A percentile compares a stretch with the other conserved stretches of the same genome.
Conservation (phyloP, 2,797 vertebrate species). For the Kryptopterus vitreolus region DNA sequence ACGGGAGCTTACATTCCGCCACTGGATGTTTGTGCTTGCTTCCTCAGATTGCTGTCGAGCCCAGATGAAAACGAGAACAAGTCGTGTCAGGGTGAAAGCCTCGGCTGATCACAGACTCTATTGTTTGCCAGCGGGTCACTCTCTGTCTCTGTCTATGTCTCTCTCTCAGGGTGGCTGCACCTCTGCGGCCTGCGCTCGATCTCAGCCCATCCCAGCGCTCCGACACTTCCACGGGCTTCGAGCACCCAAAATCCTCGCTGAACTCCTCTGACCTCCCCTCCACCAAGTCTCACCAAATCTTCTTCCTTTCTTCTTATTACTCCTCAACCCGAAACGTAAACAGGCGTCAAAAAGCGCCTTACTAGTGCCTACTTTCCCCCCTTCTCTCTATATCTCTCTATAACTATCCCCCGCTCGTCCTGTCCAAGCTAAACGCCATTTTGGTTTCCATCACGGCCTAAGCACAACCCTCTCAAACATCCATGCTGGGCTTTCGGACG, state of each 20-base stretch:
- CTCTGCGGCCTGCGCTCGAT: conserved; percentile 69
- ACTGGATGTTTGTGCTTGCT: conserved; percentile 36
- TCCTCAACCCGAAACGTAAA: background rate
- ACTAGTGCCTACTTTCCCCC: conserved; percentile 29
- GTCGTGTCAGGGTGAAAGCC: conserved; percentile 6
- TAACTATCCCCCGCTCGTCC: conserved; percentile 71
- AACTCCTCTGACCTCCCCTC: conserved; percentile 13
- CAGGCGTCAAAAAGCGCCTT: conserved; percentile 1
- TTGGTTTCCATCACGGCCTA: conserved; percentile 79
- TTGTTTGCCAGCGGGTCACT: conserved; percentile 64
- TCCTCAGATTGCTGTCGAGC: conserved; percentile 38
- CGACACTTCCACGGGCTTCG: conserved; percentile 32
- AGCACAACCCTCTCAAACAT: conserved; percentile 69
- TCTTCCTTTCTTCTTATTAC: conserved; percentile 16
- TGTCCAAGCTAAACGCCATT: conserved; percentile 80
- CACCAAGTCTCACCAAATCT: conserved; percentile 14
- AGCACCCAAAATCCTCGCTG: background rate
- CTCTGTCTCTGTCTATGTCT: conserved; percentile 37
- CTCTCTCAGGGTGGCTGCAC: conserved; percentile 61
- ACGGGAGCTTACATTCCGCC: conserved; percentile 50
- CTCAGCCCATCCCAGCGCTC: conserved; percentile 61
- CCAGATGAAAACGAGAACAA: background rate
- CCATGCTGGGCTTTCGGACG: conserved; percentile 48
- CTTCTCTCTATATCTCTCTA: too few relatives aligned
- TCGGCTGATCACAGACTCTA: conserved; percentile 54